Evolutionary conservation across 2,113 vertebrate species (phyloP), one percentile per base, ranked within the genome.

Genomic region (Aleadryas rufinucha): DNA sequence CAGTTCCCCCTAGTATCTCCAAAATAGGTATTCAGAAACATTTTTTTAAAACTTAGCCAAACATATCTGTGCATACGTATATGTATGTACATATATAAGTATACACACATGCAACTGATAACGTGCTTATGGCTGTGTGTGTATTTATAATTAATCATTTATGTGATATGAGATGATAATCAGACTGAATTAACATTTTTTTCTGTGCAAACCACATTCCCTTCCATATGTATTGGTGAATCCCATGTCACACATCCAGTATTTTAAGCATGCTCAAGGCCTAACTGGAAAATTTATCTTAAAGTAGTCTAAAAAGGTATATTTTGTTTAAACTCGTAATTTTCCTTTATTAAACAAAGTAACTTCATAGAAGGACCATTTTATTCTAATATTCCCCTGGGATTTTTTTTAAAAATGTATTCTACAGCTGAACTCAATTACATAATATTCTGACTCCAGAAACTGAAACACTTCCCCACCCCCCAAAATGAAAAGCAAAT

Each of bases 61-160:
- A 87, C 3, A 7, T 33, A 75, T 15, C 19, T 31, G 12, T 44
- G 37, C 28, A 59, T 44, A 76, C 13, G 39, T 10, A 14, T 13
- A 49, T 15, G 12, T 28, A n/a, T 27, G 6, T 20, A 24, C 50
- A 2, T 39, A 42, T 27, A 8, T 11, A 63, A 33, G 8, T 39
- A 44, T 30, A 39, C 8, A 47, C 16, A 84, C 4, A 81, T 4
- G 45, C 57, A 66, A 44, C 14, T 28, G 35, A 13, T n/a, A 44
- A 33, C 0, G 0, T 52, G 45, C 13, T 2, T 28, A 47, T 37
- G 44, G 37, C 22, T 52, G 21, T 85, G 37, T 37, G 20, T 15
- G 31, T 22, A 6, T 24, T 70, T 66, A 21, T 68, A 93, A 93
- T 65, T 81, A 87, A 42, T n/a, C 45, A 70, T 3, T 17, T n/a